These are phyloP conservation scores for Temnothorax nylanderi DNA, from an alignment of 1,140 invertebrate species.

Conservation along the genomic window DNA sequence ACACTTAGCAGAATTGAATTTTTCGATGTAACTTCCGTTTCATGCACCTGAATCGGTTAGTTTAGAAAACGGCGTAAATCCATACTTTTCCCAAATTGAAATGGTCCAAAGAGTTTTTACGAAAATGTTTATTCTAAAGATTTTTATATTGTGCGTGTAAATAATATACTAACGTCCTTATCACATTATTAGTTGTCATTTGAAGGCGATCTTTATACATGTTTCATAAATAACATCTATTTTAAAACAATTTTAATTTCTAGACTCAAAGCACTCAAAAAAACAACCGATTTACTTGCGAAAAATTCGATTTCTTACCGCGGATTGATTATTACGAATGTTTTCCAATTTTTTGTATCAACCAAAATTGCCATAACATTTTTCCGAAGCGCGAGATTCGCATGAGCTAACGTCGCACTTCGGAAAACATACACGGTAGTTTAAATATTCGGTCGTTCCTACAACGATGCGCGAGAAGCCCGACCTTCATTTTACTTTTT, in stretches of 20 bases:
- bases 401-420: neutral
- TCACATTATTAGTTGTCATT: neutral
- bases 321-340: neutral
- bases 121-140: neutral
- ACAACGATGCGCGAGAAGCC: neutral
- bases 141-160: neutral
- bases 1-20: neutral
- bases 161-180: neutral
- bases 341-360: constrained; percentile 1
- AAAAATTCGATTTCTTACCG: neutral
- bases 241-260: neutral
- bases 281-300: neutral
- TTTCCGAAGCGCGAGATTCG: neutral
- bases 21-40: neutral
- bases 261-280: neutral
- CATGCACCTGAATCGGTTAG: neutral
- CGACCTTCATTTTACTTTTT: constrained; percentile 25
- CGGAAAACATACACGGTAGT: neutral
- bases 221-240: neutral
- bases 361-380: constrained; percentile 16
- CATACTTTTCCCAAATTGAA: neutral
- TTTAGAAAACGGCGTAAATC: neutral
- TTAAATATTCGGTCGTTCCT: constrained; percentile 17
- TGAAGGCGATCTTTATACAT: neutral
- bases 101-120: neutral